Conservation (phyloP, 2,797 vertebrate genomes). For the Staurois parvus region DNA sequence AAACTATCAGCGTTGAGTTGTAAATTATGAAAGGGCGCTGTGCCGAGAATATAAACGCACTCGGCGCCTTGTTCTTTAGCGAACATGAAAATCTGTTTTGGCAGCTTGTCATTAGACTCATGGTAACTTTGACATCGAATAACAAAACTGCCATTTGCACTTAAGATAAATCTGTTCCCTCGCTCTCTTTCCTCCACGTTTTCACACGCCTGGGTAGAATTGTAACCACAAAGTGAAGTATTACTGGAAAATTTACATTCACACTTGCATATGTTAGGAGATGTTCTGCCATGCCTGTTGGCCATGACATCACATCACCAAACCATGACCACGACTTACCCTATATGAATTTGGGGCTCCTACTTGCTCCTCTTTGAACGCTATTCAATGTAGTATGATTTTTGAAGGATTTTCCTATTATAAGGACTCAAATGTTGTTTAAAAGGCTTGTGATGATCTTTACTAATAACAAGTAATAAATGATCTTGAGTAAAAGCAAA, state of each 20-base stretch:
- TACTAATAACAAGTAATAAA: too few relatives aligned
- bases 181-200: slow-evolving; percentile 66
- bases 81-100: slow-evolving; percentile 82
- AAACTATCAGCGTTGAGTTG: slow-evolving; percentile 99
- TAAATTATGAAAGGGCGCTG: slow-evolving; percentile 98
- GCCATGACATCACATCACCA: background rate
- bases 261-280: background rate
- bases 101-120: slow-evolving; percentile 80
- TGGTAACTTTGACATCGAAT: slow-evolving; percentile 83
- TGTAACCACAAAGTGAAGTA: slow-evolving; percentile 77
- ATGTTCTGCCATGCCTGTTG: background rate
- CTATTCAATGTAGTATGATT: background rate
- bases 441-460: too few relatives aligned
- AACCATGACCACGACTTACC: background rate
- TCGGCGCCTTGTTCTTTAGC: slow-evolving; percentile 81
- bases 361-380: background rate
- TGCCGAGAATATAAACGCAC: slow-evolving; percentile 96
- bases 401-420: background rate
- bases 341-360: background rate
- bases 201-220: slow-evolving; percentile 76
- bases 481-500: too few relatives aligned
- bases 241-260: slow-evolving; percentile 65
- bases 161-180: slow-evolving; percentile 81
- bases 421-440: too few relatives aligned
- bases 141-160: slow-evolving; percentile 84